Evolutionary conservation across 2,888 invertebrate species (phyloP).

Genomic region (Drosophila colorata): DNA sequence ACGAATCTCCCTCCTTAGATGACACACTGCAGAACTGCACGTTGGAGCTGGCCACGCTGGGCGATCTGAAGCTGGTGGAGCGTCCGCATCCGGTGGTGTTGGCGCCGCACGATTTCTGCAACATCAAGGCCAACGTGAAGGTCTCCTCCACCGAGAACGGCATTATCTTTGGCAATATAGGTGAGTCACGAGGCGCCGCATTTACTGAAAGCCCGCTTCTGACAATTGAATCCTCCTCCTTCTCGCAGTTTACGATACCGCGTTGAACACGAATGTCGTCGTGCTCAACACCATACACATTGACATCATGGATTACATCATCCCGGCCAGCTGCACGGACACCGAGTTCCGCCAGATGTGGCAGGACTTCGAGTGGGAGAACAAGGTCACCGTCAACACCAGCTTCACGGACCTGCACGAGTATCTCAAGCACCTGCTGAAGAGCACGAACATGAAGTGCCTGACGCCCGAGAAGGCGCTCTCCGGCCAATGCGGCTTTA

Average conservation of each 20-base stretch:
- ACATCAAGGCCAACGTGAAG: conserved; percentile 99
- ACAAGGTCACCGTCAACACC: conserved; percentile 98
- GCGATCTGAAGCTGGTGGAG: conserved; percentile 98
- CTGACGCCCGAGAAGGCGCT: conserved; percentile 98
- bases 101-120: conserved; percentile 98
- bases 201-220: too few relatives aligned
- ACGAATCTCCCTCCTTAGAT: conserved; percentile 83
- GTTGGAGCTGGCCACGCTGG: conserved; percentile 98
- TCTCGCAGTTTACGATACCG: conserved; percentile 96
- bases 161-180: conserved; percentile 99
- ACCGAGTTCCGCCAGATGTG: conserved; percentile 99
- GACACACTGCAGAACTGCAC: conserved; percentile 99
- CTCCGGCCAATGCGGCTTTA: conserved; percentile 99
- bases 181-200: too few relatives aligned
- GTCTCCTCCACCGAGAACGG: conserved; percentile 99
- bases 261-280: conserved; percentile 92
- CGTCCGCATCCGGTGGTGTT: conserved; percentile 98
- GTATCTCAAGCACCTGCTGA: conserved; percentile 95
- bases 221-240: not conserved
- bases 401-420: conserved; percentile 95
- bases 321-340: conserved; percentile 97
- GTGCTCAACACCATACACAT: conserved; percentile 99
- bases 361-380: conserved; percentile 99
- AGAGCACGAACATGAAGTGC: conserved; percentile 99
- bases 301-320: conserved; percentile 99